phyloP scores from a whole-genome alignment of 2,888 invertebrate species.

The Drosophila anomalipes region DNA sequence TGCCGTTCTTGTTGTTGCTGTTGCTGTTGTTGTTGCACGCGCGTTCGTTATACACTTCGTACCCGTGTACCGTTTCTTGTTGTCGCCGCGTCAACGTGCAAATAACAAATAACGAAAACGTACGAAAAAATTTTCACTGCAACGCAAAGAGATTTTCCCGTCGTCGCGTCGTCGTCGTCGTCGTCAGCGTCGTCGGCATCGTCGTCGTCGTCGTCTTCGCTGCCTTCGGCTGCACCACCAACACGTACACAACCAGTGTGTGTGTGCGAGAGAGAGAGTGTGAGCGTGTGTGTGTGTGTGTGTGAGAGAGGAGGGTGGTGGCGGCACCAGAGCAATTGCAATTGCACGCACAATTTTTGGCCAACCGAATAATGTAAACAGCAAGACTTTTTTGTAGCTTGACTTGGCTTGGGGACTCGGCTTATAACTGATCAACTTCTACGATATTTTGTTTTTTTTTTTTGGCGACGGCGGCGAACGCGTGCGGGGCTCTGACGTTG shows the following conservation, averaged over 20 bases:
- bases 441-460: slow-evolving; percentile 4
- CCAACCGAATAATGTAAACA: slow-evolving; percentile 48
- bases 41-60: slow-evolving; percentile 54
- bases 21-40: slow-evolving; percentile 57
- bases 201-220: slow-evolving; percentile 25
- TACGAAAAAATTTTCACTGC: slow-evolving; percentile 81
- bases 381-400: slow-evolving; percentile 10
- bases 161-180: slow-evolving; percentile 67
- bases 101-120: slow-evolving; percentile 84
- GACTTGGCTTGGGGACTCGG: slow-evolving; percentile 17
- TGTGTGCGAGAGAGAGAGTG: slow-evolving; percentile 27
- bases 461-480: slow-evolving; percentile 56
- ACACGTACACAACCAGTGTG: slow-evolving; percentile 42
- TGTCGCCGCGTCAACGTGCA: slow-evolving; percentile 84
- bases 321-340: slow-evolving; percentile 32
- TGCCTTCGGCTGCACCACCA: slow-evolving; percentile 72
- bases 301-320: slow-evolving; percentile 24
- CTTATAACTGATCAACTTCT: slow-evolving; percentile 37
- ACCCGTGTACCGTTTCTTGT: slow-evolving; percentile 70
- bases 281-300: slow-evolving; percentile 21
- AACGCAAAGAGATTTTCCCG: slow-evolving; percentile 77
- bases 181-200: slow-evolving; percentile 33
- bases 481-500: slow-evolving; percentile 81
- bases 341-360: slow-evolving; percentile 71
- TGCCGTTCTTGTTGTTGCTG: slow-evolving; percentile 42